Conservation (phyloP, 2,113 vertebrate species). For the Marmota monax region DNA sequence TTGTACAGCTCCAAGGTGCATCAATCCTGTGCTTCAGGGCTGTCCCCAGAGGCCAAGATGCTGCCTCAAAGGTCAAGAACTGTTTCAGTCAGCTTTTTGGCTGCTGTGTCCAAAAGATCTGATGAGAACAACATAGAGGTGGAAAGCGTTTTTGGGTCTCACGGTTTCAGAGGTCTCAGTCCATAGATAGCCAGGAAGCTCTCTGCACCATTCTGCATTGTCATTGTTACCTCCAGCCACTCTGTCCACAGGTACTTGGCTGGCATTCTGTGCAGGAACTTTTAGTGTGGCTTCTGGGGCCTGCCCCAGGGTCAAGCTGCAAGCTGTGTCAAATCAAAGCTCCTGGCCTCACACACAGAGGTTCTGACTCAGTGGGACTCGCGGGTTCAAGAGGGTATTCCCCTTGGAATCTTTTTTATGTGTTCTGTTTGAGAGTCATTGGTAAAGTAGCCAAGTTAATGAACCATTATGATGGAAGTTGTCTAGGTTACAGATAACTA, state of each 20-base stretch:
- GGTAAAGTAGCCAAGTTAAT: neutral
- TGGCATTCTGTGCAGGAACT: neutral
- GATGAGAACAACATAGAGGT: too few relatives aligned
- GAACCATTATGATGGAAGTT: neutral
- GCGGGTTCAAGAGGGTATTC: neutral
- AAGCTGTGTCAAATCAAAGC: neutral
- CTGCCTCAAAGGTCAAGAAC: neutral
- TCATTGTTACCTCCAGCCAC: accelerated
- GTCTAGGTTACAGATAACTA: neutral
- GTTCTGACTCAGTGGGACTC: neutral
- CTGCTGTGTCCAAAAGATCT: too few relatives aligned
- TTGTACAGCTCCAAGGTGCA: neutral
- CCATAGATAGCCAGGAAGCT: neutral
- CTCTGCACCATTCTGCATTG: accelerated
- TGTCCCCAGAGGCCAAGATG: too few relatives aligned
- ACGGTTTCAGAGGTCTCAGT: too few relatives aligned
- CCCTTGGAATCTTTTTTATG: neutral
- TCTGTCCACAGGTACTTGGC: neutral
- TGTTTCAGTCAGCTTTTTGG: too few relatives aligned
- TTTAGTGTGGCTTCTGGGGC: neutral
- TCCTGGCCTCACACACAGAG: neutral
- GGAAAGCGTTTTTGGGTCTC: too few relatives aligned
- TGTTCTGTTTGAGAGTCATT: neutral
- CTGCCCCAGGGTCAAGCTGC: neutral
- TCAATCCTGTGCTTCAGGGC: accelerated